Percentiles rank a stretch among this genome's conserved stretches.
These are phyloP conservation scores for Diploscapter pachys DNA, from an alignment of 1,140 invertebrate species.

Conservation along the genomic window DNA sequence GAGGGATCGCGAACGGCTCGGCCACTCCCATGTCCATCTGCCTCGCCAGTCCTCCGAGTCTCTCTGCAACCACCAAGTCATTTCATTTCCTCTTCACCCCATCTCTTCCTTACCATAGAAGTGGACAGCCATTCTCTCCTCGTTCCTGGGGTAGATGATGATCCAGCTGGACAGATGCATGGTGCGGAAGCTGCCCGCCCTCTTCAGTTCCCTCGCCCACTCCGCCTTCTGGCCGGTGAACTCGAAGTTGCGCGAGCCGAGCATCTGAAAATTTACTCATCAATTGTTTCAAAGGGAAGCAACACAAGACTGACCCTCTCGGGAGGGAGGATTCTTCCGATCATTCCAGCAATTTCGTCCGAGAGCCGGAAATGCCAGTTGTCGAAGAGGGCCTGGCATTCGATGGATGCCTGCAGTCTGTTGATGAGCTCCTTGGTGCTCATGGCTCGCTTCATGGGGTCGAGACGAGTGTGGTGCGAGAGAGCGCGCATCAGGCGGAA, in stretches of 20 bases:
- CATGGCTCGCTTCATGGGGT: constrained; percentile 3
- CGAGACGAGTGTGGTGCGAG: constrained; percentile 11
- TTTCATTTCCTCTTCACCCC: no score
- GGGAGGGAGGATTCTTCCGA: neutral
- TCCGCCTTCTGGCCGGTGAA: constrained; percentile 28
- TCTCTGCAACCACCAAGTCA: no score
- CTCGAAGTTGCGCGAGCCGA: neutral
- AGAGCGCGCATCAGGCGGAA: constrained; percentile 26
- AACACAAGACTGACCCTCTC: constrained; percentile 1
- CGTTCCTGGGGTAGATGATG: constrained; percentile 7
- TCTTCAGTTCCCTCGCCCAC: constrained; percentile 30
- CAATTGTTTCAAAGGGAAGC: neutral
- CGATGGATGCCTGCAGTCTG: neutral
- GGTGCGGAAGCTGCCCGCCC: constrained; percentile 23
- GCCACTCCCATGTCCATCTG: constrained; percentile 16
- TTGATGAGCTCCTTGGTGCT: constrained; percentile 5
- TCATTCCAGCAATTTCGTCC: constrained; percentile 15
- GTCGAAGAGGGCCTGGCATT: neutral
- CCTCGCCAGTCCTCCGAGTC: neutral
- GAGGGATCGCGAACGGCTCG: constrained; percentile 11
- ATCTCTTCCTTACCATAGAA: no score
- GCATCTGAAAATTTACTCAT: neutral
- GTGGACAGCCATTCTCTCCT: neutral
- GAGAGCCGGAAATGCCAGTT: constrained; percentile 24
- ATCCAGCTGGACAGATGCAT: constrained; percentile 25